Evolutionary conservation across 2,797 vertebrate genomes (phyloP).

Genomic region (Thripadectes ignobilis): DNA sequence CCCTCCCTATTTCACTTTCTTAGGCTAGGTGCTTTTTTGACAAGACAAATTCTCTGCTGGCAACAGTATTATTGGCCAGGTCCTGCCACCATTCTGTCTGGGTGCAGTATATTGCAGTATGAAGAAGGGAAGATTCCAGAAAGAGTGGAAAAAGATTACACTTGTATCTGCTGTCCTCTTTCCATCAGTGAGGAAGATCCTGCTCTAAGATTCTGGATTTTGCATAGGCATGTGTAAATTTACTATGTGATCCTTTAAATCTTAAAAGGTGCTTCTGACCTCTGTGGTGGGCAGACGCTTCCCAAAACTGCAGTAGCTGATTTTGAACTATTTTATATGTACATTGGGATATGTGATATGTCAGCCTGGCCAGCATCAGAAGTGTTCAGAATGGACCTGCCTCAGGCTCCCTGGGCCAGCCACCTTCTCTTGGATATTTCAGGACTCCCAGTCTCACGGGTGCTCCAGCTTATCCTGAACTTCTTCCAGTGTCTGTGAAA

Average conservation of each 20-base stretch:
- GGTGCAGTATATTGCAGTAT: not conserved
- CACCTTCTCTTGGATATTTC: not conserved
- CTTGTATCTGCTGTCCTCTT: not conserved
- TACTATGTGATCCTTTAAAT: not conserved
- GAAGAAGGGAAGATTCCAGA: not conserved
- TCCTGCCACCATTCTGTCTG: not conserved
- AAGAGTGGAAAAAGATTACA: not conserved
- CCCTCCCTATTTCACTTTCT: not conserved
- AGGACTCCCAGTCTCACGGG: not conserved
- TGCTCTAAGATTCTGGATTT: not conserved
- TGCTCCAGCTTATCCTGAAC: not conserved
- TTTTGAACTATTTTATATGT: rapidly evolving
- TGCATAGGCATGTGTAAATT: not conserved
- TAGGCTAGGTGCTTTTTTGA: not conserved
- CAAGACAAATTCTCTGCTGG: not conserved
- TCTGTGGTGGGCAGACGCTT: not conserved
- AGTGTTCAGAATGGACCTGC: not conserved
- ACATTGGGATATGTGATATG: not conserved
- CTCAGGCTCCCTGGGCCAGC: not conserved
- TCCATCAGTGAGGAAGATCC: not conserved
- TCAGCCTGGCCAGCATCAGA: not conserved
- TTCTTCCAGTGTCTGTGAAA: not conserved
- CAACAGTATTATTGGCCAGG: not conserved
- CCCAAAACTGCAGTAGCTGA: not conserved
- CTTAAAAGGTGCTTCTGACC: not conserved